Evolutionary conservation across 2,113 vertebrate species (phyloP).

Genomic region (Triplophysa tibetana): DNA sequence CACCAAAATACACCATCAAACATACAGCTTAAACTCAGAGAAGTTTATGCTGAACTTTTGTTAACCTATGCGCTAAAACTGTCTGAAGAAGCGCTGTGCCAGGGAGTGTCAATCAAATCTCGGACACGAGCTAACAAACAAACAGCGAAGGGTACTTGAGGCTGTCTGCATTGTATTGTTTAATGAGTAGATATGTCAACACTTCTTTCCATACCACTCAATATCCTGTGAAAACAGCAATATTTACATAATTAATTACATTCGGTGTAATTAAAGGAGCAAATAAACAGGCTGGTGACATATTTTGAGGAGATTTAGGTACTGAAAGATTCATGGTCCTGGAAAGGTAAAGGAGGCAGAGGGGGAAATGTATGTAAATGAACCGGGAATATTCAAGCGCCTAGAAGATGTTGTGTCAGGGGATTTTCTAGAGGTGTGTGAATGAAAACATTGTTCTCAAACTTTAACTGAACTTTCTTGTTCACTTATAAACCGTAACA

Average conservation of each 20-base stretch:
- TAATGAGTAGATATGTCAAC: slow-evolving; percentile 61
- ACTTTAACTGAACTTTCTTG: slow-evolving; percentile 69
- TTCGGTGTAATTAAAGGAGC: slow-evolving; percentile 52
- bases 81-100: background rate
- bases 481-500: background rate
- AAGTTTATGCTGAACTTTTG: slow-evolving; percentile 34
- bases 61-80: slow-evolving; percentile 6
- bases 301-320: slow-evolving; percentile 51
- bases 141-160: slow-evolving; percentile 40
- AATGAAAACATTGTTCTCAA: slow-evolving; percentile 67
- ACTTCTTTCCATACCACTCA: slow-evolving; percentile 50
- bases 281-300: slow-evolving; percentile 53
- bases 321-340: slow-evolving; percentile 59
- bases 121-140: slow-evolving; percentile 38
- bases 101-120: slow-evolving; percentile 42
- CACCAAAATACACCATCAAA: background rate
- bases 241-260: slow-evolving; percentile 73
- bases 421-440: slow-evolving; percentile 61
- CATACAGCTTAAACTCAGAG: background rate
- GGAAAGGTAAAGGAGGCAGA: slow-evolving; percentile 63
- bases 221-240: slow-evolving; percentile 62
- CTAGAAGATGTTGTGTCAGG: slow-evolving; percentile 55
- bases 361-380: slow-evolving; percentile 69
- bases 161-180: slow-evolving; percentile 52
- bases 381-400: slow-evolving; percentile 71